Evolutionary conservation across 2,797 vertebrate species (phyloP).

Genomic region (Moxostoma hubbsi): DNA sequence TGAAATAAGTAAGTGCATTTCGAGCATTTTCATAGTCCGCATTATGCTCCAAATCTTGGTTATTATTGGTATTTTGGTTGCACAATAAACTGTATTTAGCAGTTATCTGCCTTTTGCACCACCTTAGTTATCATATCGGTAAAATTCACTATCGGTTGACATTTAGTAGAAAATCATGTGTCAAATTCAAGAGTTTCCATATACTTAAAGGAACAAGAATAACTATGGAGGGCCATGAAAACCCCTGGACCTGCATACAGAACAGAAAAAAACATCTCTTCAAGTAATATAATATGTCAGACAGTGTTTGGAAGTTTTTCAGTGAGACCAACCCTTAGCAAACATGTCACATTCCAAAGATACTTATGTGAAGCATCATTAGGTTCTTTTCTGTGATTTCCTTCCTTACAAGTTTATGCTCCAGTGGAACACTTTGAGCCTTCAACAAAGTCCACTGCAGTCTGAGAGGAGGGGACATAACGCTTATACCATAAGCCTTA

Average conservation of each 20-base stretch:
- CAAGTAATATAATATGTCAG: background rate
- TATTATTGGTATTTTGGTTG: too few relatives aligned
- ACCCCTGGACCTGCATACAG: background rate
- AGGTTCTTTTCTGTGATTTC: background rate
- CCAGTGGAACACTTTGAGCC: background rate
- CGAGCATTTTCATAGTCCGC: too few relatives aligned
- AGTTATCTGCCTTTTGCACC: too few relatives aligned
- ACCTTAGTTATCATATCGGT: too few relatives aligned
- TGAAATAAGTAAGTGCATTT: too few relatives aligned
- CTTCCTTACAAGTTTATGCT: background rate
- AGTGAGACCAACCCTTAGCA: background rate
- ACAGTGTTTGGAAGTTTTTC: background rate
- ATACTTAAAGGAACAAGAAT: too few relatives aligned
- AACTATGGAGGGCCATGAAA: too few relatives aligned
- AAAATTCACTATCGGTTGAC: too few relatives aligned
- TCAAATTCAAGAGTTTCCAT: too few relatives aligned
- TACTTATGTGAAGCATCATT: conserved; percentile 2
- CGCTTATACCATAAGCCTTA: conserved; percentile 14
- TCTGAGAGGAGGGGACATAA: background rate
- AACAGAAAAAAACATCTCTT: background rate
- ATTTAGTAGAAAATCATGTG: too few relatives aligned
- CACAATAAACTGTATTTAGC: too few relatives aligned
- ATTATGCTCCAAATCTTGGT: too few relatives aligned
- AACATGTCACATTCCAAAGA: conserved; percentile 13
- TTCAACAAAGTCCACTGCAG: background rate